Conservation (phyloP, 64 coral and sea anemone species). For the Dendrophyllia cribrosa region DNA sequence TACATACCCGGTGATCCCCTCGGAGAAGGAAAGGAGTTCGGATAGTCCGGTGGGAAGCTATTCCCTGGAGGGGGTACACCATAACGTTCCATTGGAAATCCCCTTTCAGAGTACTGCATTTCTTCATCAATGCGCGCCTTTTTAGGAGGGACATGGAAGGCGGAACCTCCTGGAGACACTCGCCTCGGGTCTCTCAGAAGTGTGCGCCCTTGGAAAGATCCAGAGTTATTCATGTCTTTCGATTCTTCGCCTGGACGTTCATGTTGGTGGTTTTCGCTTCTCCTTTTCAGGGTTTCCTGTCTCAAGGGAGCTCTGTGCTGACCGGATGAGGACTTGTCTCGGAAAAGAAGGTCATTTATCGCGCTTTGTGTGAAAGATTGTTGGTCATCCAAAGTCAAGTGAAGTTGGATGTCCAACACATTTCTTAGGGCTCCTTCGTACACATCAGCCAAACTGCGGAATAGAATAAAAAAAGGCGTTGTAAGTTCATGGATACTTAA, state of each 20-base stretch:
- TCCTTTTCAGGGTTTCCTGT: conserved; percentile 39
- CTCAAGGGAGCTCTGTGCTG: conserved; percentile 17
- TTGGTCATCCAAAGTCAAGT: conserved; percentile 59
- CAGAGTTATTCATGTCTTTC: conserved; percentile 31
- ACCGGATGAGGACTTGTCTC: conserved; percentile 31
- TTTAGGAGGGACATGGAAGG: conserved; percentile 74
- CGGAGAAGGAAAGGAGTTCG: conserved; percentile 18
- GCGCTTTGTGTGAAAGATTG: conserved; percentile 37
- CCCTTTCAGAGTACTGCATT: conserved; percentile 19
- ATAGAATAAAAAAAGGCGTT: neutral
- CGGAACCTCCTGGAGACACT: conserved; percentile 34
- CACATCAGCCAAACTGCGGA: conserved; percentile 58
- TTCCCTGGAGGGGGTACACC: conserved; percentile 28
- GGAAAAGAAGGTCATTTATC: conserved; percentile 55
- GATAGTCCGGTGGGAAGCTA: conserved; percentile 30
- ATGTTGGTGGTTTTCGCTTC: conserved; percentile 30
- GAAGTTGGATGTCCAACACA: conserved; percentile 59
- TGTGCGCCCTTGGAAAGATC: conserved; percentile 57
- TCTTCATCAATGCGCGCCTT: conserved; percentile 50
- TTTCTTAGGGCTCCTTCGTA: conserved; percentile 76
- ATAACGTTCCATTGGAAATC: conserved; percentile 33
- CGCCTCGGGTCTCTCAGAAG: conserved; percentile 33
- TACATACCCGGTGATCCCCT: conserved; percentile 17
- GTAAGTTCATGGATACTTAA: too few species aligned
- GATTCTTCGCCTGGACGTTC: conserved; percentile 11